phyloP scores from a whole-genome alignment of 2,113 vertebrate genomes.

The Gadus chalcogrammus region DNA sequence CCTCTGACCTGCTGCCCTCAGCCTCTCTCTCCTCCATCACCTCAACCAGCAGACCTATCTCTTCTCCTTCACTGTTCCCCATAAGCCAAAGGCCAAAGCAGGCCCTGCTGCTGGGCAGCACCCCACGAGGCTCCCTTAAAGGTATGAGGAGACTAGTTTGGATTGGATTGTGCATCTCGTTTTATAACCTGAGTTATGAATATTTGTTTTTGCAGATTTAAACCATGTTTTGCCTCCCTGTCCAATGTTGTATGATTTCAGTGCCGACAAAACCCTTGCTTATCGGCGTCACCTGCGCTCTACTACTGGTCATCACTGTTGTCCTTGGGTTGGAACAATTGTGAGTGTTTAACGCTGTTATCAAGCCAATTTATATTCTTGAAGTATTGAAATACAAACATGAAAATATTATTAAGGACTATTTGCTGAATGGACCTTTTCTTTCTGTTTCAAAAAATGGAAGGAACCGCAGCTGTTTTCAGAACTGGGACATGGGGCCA shows the following conservation, averaged over 20 bases:
- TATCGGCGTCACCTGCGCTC: constrained; percentile 72
- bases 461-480: constrained; percentile 73
- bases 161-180: not conserved
- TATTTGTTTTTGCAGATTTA: not conserved
- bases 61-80: not conserved
- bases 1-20: not conserved
- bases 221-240: not conserved
- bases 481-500: constrained; percentile 65
- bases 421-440: constrained; percentile 6
- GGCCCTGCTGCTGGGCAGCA: constrained; percentile 13
- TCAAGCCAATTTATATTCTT: too few species aligned
- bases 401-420: too few species aligned
- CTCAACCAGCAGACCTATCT: not conserved
- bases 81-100: constrained; percentile 9
- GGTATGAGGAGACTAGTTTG: constrained; percentile 35
- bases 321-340: constrained; percentile 77
- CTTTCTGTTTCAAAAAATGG: constrained; percentile 12
- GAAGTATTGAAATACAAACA: too few species aligned
- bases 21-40: constrained; percentile 1
- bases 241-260: constrained; percentile 38
- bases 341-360: constrained; percentile 60
- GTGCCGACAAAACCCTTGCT: constrained; percentile 75
- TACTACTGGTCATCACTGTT: constrained; percentile 69
- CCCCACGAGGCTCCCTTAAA: constrained; percentile 29
- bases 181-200: not conserved